Percentiles rank a stretch among this genome's conserved stretches.
Evolutionary conservation across 2,797 vertebrate species (phyloP).

Genomic region (Centropyge bicolor): DNA sequence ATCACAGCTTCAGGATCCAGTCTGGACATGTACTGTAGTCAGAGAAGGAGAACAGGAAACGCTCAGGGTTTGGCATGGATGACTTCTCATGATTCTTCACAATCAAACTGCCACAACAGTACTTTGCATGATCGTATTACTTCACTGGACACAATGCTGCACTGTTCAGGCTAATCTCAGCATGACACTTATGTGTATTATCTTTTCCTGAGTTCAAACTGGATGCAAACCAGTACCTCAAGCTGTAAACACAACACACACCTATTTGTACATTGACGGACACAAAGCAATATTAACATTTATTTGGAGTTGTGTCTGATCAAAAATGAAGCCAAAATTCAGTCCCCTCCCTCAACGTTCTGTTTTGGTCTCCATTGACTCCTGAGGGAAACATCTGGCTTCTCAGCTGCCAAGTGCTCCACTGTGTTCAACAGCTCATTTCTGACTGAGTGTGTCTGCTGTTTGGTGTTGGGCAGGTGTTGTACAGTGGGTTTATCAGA

Average conservation of each 20-base stretch:
- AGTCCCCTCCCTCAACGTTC: neutral
- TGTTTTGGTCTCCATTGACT: neutral
- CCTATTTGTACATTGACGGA: no score
- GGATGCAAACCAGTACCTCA: neutral
- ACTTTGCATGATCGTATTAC: neutral
- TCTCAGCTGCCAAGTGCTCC: no score
- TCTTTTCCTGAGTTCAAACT: neutral
- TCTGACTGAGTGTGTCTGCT: no score
- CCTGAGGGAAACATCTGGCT: neutral
- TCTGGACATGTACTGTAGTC: constrained; percentile 13
- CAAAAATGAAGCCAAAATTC: neutral
- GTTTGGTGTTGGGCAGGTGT: neutral
- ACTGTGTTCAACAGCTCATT: no score
- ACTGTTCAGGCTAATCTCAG: neutral
- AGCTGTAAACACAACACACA: neutral
- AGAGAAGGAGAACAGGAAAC: constrained; percentile 5
- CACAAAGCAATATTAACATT: no score
- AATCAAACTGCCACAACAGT: constrained; percentile 8
- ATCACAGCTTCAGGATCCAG: constrained; percentile 3
- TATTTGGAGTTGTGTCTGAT: no score
- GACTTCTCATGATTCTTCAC: neutral
- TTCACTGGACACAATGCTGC: neutral
- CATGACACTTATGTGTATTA: no score
- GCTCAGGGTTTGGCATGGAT: neutral
- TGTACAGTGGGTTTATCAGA: neutral